Conservation (phyloP, 1,140 invertebrate genomes). For the Tigriopus japonicus region DNA sequence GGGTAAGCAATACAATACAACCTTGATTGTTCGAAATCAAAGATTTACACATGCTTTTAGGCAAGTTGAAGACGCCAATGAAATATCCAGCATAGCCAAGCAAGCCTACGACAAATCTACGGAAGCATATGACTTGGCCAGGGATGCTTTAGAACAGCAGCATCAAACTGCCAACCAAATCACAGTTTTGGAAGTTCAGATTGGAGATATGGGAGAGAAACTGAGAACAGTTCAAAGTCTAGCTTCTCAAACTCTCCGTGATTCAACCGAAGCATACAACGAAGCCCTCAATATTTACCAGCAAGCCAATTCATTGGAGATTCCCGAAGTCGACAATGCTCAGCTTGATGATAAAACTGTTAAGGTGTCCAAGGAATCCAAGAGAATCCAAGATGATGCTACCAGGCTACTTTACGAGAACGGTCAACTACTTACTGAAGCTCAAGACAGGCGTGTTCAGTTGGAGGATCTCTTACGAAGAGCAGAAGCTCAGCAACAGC, state of each 20-base stretch:
- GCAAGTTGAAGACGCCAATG: slow-evolving; percentile 48
- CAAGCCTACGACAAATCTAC: slow-evolving; percentile 61
- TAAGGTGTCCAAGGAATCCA: slow-evolving; percentile 25
- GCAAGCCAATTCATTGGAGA: slow-evolving; percentile 46
- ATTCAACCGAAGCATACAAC: slow-evolving; percentile 50
- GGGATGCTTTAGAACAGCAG: slow-evolving; percentile 56
- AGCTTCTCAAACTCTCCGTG: slow-evolving; percentile 45
- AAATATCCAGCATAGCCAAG: slow-evolving; percentile 51
- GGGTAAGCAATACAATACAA: slow-evolving; percentile 30
- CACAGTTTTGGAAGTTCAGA: slow-evolving; percentile 24
- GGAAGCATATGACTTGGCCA: slow-evolving; percentile 55
- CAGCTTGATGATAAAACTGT: slow-evolving; percentile 44
- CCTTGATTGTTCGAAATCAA: slow-evolving; percentile 1
- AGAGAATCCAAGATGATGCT: slow-evolving; percentile 42
- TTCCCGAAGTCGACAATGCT: slow-evolving; percentile 50
- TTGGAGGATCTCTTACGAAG: slow-evolving; percentile 28
- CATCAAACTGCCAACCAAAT: slow-evolving; percentile 34
- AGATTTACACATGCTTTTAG: slow-evolving; percentile 24
- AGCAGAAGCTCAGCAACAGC: slow-evolving; percentile 37
- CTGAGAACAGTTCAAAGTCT: slow-evolving; percentile 43
- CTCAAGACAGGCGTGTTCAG: slow-evolving; percentile 17
- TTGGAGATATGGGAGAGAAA: slow-evolving; percentile 39
- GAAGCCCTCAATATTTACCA: slow-evolving; percentile 55
- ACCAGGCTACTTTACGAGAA: slow-evolving; percentile 40
- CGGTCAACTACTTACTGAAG: slow-evolving; percentile 21